These are phyloP conservation scores for Anser cygnoides DNA, from an alignment of 2,113 vertebrate genomes.

Conservation along the genomic window DNA sequence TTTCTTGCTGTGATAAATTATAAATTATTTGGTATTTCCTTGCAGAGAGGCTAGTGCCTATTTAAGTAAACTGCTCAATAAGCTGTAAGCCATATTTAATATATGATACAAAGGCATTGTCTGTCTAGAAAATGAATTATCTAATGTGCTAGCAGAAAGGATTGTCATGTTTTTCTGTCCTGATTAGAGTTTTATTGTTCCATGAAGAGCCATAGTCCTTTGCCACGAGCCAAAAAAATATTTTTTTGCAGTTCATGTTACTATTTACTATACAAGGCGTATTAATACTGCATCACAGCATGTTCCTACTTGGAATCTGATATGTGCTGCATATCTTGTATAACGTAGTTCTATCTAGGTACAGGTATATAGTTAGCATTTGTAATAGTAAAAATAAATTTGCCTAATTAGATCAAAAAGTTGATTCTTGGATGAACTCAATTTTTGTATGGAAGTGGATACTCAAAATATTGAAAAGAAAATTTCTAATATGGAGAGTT, in stretches of 20 bases:
- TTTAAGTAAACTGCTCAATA: background rate
- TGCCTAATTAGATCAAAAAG: background rate
- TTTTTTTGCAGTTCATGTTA: background rate
- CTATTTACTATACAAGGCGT: background rate
- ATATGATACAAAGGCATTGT: background rate
- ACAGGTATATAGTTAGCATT: background rate
- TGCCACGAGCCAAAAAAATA: background rate
- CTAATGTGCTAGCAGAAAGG: background rate
- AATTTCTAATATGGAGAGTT: background rate
- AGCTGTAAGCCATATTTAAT: background rate
- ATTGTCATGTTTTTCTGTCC: background rate
- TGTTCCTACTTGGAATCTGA: background rate
- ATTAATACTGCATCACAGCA: background rate
- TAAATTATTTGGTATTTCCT: background rate
- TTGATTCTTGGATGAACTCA: background rate
- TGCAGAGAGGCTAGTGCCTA: background rate
- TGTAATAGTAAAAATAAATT: background rate
- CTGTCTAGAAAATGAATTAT: background rate
- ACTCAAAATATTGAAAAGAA: background rate
- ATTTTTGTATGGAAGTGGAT: background rate
- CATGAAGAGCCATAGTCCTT: background rate
- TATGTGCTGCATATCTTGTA: background rate
- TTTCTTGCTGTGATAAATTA: background rate
- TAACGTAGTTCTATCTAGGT: background rate
- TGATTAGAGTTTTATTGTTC: background rate